Percentiles rank a stretch among this genome's conserved stretches.
phyloP scores from a whole-genome alignment of 1,140 invertebrate genomes.

The Drosophila nasuta region DNA sequence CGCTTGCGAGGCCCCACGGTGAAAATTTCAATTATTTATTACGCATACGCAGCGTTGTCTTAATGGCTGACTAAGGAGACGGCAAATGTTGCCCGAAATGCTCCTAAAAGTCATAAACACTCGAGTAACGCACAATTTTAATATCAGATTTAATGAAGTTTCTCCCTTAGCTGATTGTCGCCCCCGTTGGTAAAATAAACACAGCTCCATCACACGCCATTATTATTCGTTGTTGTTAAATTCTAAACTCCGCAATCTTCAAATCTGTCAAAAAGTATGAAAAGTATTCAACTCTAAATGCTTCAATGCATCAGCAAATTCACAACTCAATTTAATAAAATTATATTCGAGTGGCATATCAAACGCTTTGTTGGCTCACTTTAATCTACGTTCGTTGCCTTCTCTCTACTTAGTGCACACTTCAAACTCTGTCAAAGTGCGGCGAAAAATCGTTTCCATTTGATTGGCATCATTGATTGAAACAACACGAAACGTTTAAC shows the following conservation, averaged over 20 bases:
- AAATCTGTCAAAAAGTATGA: not conserved
- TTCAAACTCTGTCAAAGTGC: conserved; percentile 47
- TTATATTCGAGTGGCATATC: conserved; percentile 3
- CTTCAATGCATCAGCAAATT: not conserved
- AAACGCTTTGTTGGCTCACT: conserved; percentile 12
- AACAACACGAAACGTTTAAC: conserved; percentile 80
- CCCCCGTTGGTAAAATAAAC: not conserved
- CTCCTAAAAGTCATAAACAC: conserved; percentile 40
- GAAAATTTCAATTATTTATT: conserved; percentile 82
- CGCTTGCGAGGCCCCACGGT: conserved; percentile 45
- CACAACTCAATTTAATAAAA: conserved; percentile 13
- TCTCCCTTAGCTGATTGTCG: conserved; percentile 8
- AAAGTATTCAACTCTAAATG: too few species aligned
- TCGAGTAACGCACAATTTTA: conserved; percentile 25
- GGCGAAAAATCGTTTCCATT: conserved; percentile 73
- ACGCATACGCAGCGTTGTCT: conserved; percentile 73
- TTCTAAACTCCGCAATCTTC: not conserved
- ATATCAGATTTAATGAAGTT: conserved; percentile 39
- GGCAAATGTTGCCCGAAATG: conserved; percentile 29
- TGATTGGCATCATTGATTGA: conserved; percentile 83
- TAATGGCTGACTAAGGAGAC: conserved; percentile 64
- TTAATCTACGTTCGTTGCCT: conserved; percentile 11
- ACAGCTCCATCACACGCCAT: not conserved
- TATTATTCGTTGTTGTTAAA: not conserved
- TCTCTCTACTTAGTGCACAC: conserved; percentile 19